phyloP scores from a whole-genome alignment of 2,888 invertebrate genomes.

The Heliconius ismenius region DNA sequence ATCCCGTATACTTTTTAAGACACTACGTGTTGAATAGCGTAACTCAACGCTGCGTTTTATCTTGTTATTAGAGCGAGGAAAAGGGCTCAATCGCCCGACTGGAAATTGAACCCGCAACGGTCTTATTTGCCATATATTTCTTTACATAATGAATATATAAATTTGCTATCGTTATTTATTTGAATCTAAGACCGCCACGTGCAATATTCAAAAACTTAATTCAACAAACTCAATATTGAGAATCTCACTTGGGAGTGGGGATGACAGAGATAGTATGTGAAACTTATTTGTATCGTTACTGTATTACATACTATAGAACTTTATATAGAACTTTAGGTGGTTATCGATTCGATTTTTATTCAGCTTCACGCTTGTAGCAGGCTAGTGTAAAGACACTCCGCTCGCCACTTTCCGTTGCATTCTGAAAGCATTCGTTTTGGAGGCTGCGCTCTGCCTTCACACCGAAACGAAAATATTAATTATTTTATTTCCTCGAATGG shows the following conservation, averaged over 20 bases:
- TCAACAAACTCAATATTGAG: conserved; percentile 3
- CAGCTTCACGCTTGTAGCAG: too few relatives aligned
- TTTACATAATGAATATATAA: too few relatives aligned
- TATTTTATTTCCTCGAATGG: too few relatives aligned
- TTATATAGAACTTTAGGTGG: not conserved
- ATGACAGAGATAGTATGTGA: not conserved
- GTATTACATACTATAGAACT: not conserved
- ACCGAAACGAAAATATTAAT: too few relatives aligned
- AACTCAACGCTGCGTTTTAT: too few relatives aligned
- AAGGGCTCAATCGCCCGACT: too few relatives aligned
- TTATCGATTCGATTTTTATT: not conserved
- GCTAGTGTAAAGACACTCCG: not conserved
- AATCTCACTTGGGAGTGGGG: not conserved
- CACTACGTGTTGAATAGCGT: not conserved
- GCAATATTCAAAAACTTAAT: not conserved
- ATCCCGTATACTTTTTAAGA: not conserved
- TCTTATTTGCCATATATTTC: too few relatives aligned
- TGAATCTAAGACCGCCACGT: not conserved
- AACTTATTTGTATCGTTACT: not conserved
- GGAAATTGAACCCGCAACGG: too few relatives aligned
- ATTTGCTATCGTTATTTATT: not conserved
- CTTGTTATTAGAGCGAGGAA: too few relatives aligned
- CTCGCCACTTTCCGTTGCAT: too few relatives aligned
- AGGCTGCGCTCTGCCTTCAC: too few relatives aligned
- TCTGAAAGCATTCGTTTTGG: too few relatives aligned